Percentiles rank a stretch among this genome's conserved stretches.
Evolutionary conservation across 2,888 invertebrate species (phyloP).

Genomic region (Protodeltote pygarga): DNA sequence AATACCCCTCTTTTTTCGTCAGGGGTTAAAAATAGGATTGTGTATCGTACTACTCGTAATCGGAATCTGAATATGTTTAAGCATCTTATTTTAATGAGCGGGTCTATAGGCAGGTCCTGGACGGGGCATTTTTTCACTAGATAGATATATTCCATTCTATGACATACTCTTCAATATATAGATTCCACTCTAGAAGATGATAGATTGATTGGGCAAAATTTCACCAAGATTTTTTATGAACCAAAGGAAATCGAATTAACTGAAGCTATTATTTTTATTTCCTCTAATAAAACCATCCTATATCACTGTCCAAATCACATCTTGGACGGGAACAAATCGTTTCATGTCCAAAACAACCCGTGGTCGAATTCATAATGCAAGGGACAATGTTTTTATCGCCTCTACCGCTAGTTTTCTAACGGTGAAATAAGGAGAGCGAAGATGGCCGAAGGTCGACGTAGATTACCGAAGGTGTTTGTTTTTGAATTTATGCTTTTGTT

Average conservation of each 20-base stretch:
- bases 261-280: neutral
- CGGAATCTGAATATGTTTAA: no score
- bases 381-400: conserved; percentile 49
- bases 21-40: no score
- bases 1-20: no score
- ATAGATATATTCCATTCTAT: no score
- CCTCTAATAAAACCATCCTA: neutral
- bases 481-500: conserved; percentile 3
- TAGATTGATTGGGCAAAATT: no score
- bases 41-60: no score
- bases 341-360: conserved; percentile 11
- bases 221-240: neutral
- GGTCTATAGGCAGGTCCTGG: no score
- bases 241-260: neutral
- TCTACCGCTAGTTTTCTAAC: conserved; percentile 31
- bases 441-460: conserved; percentile 48
- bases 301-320: neutral
- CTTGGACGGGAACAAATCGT: conserved; percentile 27
- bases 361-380: conserved; percentile 52
- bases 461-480: conserved; percentile 34
- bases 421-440: conserved; percentile 45
- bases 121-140: no score
- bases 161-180: no score
- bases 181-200: no score
- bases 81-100: no score